Evolutionary conservation across 2,797 vertebrate genomes (phyloP).

Genomic region (Coregonus suidteri): DNA sequence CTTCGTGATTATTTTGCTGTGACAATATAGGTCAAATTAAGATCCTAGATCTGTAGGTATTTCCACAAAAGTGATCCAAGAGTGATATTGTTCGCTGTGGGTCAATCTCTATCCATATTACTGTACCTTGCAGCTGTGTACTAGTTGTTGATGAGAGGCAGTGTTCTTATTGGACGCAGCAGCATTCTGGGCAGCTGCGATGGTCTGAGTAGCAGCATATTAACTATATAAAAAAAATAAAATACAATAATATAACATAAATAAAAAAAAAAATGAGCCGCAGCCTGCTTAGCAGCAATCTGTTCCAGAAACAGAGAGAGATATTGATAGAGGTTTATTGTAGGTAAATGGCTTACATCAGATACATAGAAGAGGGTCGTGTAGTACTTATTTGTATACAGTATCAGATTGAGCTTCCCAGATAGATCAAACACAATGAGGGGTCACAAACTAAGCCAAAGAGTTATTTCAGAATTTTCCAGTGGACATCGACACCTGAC

Average conservation of each 20-base stretch:
- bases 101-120: not conserved
- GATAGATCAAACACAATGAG: too few relatives aligned
- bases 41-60: not conserved
- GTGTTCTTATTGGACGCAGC: constrained; percentile 96
- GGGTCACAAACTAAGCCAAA: too few relatives aligned
- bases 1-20: too few relatives aligned
- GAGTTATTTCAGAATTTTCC: too few relatives aligned
- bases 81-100: not conserved
- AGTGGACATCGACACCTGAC: too few relatives aligned
- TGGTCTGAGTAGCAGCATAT: constrained; percentile 95
- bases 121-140: constrained; percentile 96
- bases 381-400: not conserved
- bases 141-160: constrained; percentile 92
- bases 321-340: not conserved
- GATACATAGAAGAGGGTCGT: constrained; percentile 18
- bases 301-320: constrained; percentile 54
- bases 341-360: not conserved
- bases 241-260: too few relatives aligned
- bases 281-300: constrained; percentile 97
- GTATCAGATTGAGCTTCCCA: too few relatives aligned
- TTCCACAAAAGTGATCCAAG: not conserved
- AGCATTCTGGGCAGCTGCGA: constrained; percentile 96
- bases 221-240: too few relatives aligned
- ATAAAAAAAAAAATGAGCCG: too few relatives aligned
- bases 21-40: too few relatives aligned